These are phyloP conservation scores for Ceryle rudis DNA, from an alignment of 2,797 vertebrate genomes.

Conservation along the genomic window DNA sequence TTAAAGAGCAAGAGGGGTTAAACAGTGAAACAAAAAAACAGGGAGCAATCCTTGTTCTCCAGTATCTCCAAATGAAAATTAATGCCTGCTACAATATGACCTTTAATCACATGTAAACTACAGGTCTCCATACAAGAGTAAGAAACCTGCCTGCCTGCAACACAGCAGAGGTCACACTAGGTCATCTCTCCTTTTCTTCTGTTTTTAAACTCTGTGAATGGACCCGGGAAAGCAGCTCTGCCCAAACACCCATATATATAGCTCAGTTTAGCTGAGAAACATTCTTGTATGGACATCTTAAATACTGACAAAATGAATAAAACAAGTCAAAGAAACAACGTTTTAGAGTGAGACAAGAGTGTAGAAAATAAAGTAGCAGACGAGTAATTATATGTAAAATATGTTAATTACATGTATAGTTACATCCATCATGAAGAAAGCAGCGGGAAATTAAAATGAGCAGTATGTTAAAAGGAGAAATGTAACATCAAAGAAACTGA, in stretches of 20 bases:
- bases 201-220: not conserved
- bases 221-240: not conserved
- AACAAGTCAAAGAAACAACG: not conserved
- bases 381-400: not conserved
- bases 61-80: not conserved
- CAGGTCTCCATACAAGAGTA: not conserved
- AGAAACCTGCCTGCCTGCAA: not conserved
- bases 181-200: not conserved
- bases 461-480: not conserved
- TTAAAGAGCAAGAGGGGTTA: not conserved
- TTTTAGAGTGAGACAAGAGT: not conserved
- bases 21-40: not conserved
- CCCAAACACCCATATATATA: not conserved
- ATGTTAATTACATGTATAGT: not conserved
- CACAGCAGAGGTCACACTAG: not conserved
- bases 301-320: not conserved
- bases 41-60: not conserved
- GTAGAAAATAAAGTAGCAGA: not conserved
- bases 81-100: not conserved
- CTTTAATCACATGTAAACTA: not conserved
- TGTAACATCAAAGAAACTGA: not conserved
- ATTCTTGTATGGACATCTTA: not conserved
- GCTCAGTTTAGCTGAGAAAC: not conserved
- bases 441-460: not conserved
- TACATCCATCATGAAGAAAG: not conserved